A percentile compares a stretch with the other conserved stretches of the same genome.
phyloP scores from a whole-genome alignment of 2,113 vertebrate genomes.

The Charina bottae region DNA sequence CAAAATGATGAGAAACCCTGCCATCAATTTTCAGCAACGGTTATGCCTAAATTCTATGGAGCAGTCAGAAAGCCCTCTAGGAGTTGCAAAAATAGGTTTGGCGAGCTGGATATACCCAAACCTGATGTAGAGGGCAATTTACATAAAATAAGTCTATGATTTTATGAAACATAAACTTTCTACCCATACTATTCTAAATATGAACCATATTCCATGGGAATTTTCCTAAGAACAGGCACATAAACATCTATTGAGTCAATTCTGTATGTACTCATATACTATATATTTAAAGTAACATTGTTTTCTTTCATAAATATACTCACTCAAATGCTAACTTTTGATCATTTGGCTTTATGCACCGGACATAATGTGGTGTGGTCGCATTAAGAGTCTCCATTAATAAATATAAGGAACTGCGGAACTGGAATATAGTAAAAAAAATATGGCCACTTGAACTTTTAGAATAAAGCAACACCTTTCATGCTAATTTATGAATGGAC shows the following conservation, averaged over 20 bases:
- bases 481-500: slow-evolving; percentile 7
- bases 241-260: not conserved
- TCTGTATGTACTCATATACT: not conserved
- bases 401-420: slow-evolving; percentile 88
- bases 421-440: slow-evolving; percentile 73
- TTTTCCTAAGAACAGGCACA: not conserved
- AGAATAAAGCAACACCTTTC: not conserved
- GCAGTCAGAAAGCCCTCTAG: too few species aligned
- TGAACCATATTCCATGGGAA: not conserved
- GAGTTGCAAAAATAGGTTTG: too few species aligned
- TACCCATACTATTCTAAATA: not conserved
- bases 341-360: slow-evolving; percentile 98
- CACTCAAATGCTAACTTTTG: slow-evolving; percentile 93
- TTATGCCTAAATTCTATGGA: too few species aligned
- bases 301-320: slow-evolving; percentile 63
- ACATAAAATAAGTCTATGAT: too few species aligned
- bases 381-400: slow-evolving; percentile 95
- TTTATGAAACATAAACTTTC: not conserved
- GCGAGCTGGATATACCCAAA: too few species aligned
- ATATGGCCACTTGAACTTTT: slow-evolving; percentile 1
- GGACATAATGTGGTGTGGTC: slow-evolving; percentile 95
- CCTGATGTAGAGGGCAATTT: too few species aligned
- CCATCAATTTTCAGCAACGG: too few species aligned
- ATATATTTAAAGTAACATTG: not conserved
- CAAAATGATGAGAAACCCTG: too few species aligned